Conservation (phyloP, 2,113 vertebrate genomes). For the Gasterosteus aculeatus region DNA sequence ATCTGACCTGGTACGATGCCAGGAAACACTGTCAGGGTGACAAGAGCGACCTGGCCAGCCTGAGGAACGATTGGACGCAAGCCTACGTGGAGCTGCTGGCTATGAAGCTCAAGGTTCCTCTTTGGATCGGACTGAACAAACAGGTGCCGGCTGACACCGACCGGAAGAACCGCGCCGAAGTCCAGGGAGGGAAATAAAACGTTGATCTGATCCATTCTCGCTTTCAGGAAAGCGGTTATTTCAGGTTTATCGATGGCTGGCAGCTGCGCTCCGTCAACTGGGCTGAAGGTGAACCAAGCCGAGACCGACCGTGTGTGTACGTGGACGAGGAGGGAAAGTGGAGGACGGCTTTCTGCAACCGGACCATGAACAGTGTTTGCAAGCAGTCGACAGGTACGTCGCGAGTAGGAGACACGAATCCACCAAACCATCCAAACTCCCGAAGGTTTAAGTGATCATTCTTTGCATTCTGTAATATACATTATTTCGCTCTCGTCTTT, state of each 20-base stretch:
- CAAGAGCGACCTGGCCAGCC: conserved; percentile 80
- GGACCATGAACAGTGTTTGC: conserved; percentile 85
- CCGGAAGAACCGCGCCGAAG: not conserved
- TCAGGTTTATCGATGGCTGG: conserved; percentile 88
- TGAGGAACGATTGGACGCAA: conserved; percentile 82
- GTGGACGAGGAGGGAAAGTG: conserved; percentile 85
- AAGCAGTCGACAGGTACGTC: conserved; percentile 84
- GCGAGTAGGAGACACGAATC: not conserved
- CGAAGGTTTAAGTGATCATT: too few species aligned
- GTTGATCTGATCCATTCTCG: conserved; percentile 3
- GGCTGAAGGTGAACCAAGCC: conserved; percentile 84
- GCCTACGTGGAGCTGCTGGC: conserved; percentile 84
- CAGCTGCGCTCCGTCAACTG: conserved; percentile 84
- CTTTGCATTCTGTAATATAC: not conserved
- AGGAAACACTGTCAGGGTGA: conserved; percentile 75
- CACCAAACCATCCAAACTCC: not conserved
- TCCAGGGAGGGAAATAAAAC: not conserved
- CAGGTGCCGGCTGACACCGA: conserved; percentile 78
- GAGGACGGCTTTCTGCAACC: conserved; percentile 87
- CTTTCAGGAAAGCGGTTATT: conserved; percentile 84
- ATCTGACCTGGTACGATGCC: conserved; percentile 87
- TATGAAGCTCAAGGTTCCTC: conserved; percentile 76
- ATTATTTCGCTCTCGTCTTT: not conserved
- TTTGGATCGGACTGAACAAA: conserved; percentile 94
- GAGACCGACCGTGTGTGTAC: conserved; percentile 86